A percentile compares a stretch with the other conserved stretches of the same genome.
Conservation (phyloP, 2,113 vertebrate species). For the Cranoglanis bouderius region DNA sequence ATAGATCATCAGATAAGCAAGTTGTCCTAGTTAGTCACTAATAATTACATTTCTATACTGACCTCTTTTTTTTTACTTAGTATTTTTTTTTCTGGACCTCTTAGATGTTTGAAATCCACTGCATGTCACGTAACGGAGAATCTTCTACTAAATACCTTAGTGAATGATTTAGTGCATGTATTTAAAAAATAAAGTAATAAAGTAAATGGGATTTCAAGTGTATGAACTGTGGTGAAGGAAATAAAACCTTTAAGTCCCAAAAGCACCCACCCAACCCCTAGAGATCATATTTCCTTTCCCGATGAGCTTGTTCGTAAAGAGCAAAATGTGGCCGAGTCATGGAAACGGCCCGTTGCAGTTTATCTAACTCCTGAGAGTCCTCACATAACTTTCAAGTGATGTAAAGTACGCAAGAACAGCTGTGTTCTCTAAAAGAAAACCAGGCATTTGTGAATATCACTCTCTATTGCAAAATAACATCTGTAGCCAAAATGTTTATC, state of each 20-base stretch:
- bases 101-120: neutral
- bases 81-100: neutral
- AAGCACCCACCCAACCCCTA: slow-evolving; percentile 20
- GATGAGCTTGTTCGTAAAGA: slow-evolving; percentile 23
- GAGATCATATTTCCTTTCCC: neutral
- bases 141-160: neutral
- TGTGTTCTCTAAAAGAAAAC: slow-evolving; percentile 52
- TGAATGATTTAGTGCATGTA: neutral
- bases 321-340: slow-evolving; percentile 40
- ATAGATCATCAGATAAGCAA: neutral
- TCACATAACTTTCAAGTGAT: slow-evolving; percentile 59
- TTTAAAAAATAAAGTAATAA: slow-evolving; percentile 16
- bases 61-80: neutral
- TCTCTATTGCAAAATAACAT: slow-evolving; percentile 48
- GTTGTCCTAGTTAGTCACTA: neutral
- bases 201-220: slow-evolving; percentile 16
- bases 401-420: slow-evolving; percentile 56
- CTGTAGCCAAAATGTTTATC: slow-evolving; percentile 43
- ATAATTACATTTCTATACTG: neutral
- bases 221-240: slow-evolving; percentile 33
- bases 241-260: slow-evolving; percentile 29
- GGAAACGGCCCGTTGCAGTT: slow-evolving; percentile 48
- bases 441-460: slow-evolving; percentile 38
- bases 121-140: neutral
- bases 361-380: slow-evolving; percentile 62